phyloP scores from a whole-genome alignment of 2,797 vertebrate genomes.

The Channa striata region DNA sequence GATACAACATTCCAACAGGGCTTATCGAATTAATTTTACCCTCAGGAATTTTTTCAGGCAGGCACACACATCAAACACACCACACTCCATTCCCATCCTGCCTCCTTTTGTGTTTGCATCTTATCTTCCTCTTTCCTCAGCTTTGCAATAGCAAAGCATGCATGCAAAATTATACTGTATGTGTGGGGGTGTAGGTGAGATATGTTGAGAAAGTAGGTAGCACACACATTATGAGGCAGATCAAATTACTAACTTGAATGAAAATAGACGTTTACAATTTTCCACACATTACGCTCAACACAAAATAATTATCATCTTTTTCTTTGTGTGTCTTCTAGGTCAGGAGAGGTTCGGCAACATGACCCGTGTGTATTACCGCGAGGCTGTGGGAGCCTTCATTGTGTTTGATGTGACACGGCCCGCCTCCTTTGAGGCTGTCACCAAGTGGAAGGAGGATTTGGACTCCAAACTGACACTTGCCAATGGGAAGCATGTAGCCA shows the following conservation, averaged over 20 bases:
- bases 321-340: constrained; percentile 78
- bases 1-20: constrained; percentile 54
- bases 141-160: constrained; percentile 8
- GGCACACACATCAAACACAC: constrained; percentile 11
- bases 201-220: constrained; percentile 8
- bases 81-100: constrained; percentile 4
- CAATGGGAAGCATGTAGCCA: constrained; percentile 92
- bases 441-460: constrained; percentile 99
- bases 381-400: constrained; percentile 97
- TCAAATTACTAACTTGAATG: constrained; percentile 22
- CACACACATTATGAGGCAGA: constrained; percentile 5
- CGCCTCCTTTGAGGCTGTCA: constrained; percentile 95
- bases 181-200: constrained; percentile 4
- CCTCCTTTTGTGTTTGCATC: constrained; percentile 11
- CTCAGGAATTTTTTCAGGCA: constrained; percentile 51
- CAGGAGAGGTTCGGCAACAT: constrained; percentile 99
- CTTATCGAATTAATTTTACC: constrained; percentile 66
- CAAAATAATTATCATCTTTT: not conserved
- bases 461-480: constrained; percentile 97
- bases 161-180: not conserved
- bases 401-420: constrained; percentile 98
- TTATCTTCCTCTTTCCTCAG: constrained; percentile 17
- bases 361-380: constrained; percentile 98
- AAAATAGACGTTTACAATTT: not conserved
- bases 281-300: not conserved